phyloP scores from a whole-genome alignment of 2,888 invertebrate genomes.

The Margaritifera margaritifera region DNA sequence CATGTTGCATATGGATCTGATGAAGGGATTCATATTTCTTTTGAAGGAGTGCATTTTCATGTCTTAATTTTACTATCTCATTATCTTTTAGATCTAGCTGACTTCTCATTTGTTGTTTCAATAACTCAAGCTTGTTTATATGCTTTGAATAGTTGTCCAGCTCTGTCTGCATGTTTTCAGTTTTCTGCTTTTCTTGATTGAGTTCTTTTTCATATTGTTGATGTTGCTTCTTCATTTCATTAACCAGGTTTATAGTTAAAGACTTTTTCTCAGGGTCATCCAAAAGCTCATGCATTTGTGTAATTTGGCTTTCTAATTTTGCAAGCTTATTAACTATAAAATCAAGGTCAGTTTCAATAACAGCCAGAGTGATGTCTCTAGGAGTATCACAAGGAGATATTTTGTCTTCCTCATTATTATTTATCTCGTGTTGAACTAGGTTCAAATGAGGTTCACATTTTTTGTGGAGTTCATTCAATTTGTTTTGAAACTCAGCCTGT shows the following conservation, averaged over 20 bases:
- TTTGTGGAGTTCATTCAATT: conserved; percentile 13
- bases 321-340: conserved; percentile 31
- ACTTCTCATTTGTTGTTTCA: conserved; percentile 32
- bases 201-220: conserved; percentile 36
- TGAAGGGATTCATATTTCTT: conserved; percentile 34
- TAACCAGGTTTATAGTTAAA: conserved; percentile 33
- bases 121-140: conserved; percentile 47
- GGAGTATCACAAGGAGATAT: background rate
- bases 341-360: conserved; percentile 31
- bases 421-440: too few species aligned
- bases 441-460: conserved; percentile 8
- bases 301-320: conserved; percentile 35
- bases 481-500: conserved; percentile 7
- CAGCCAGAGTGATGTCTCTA: background rate
- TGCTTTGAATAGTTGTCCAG: conserved; percentile 51
- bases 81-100: conserved; percentile 31
- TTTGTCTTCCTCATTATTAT: background rate
- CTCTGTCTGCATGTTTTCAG: conserved; percentile 44
- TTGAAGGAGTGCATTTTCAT: conserved; percentile 30
- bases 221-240: conserved; percentile 25
- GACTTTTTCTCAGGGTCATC: conserved; percentile 41
- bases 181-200: conserved; percentile 36
- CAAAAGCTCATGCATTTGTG: conserved; percentile 44
- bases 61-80: conserved; percentile 34
- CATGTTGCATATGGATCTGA: conserved; percentile 33